Base-by-base conservation (phyloP, 2,113 vertebrate genomes). In the Galeopterus variegatus region DNA sequence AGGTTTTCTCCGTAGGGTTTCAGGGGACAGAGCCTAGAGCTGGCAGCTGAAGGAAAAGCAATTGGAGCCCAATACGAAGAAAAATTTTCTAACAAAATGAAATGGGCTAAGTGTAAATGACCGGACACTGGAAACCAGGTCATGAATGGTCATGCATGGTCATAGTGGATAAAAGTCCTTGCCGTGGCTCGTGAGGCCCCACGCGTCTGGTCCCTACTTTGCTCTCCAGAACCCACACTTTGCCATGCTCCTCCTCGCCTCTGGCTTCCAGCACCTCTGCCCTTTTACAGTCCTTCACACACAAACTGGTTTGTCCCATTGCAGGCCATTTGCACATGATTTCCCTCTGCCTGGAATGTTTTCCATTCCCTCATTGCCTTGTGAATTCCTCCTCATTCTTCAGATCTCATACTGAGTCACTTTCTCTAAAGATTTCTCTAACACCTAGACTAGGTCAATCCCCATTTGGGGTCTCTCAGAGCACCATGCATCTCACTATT, bases 121-220 rank as follows among this genome's bases (percentile, higher is more conserved):
- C 14, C 24, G 50, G 15, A 77, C 6, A 10, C 62, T 67, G n/a
- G 28, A 82, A 77, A 89, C 81, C 33, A 77, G 54, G 48, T n/a
- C 48, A 41, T 26, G 3, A 45, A 45, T 24, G 36, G 41, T 48
- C 14, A 17, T 21, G 45, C 90, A 62, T 17, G 24, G 54, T 92
- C 54, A 56, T 18, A 64, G 33, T 26, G 83, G n/a, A 31, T 23
- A 80, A 58, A 93, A 67, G 12, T 41, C 77, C 5, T 41, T 41
- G 41, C 1, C n/a, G 0, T 0, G 11, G 13, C 31, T 45, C 4
- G 0, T 11, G 24, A 54, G 28, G 18, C 58, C 76, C 31, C 45
- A 0, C 11, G 4, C 8, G 0, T 54, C 62, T 72, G 54, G 62
- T 83, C 12, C 48, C 56, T 65, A 8, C 28, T n/a, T 33, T 8